These are phyloP conservation scores for Hydra vulgaris DNA, from an alignment of 30 jellyfish, hydroid and myxozoan genomes.

Conservation along the genomic window DNA sequence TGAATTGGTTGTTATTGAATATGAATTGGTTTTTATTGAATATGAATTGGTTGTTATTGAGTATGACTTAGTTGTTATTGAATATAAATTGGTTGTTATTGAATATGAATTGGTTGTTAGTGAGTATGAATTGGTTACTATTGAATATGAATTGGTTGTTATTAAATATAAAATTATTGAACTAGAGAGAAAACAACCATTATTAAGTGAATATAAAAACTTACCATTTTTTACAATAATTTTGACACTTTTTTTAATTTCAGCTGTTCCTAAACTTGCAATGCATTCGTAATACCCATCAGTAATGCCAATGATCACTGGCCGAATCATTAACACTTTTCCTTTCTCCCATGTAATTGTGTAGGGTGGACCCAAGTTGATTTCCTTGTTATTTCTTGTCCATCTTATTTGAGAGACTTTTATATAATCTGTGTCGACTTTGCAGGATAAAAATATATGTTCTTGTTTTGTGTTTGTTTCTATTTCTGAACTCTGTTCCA, in stretches of 20 bases:
- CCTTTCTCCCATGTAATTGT: background rate
- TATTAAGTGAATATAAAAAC: too few species aligned
- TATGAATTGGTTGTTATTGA: too few species aligned
- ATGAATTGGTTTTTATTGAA: too few species aligned
- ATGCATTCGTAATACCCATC: conserved; percentile 1
- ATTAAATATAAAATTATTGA: too few species aligned
- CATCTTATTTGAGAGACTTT: background rate
- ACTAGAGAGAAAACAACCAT: too few species aligned
- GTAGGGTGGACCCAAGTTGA: background rate
- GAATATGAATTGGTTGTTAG: too few species aligned
- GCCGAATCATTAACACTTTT: conserved; percentile 6
- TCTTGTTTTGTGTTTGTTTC: background rate
- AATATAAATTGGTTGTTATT: too few species aligned
- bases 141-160: too few species aligned
- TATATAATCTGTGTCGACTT: background rate
- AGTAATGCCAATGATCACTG: background rate
- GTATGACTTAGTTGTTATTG: too few species aligned
- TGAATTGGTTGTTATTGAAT: too few species aligned
- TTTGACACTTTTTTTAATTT: background rate
- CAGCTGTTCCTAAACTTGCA: conserved; percentile 1
- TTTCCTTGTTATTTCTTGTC: background rate
- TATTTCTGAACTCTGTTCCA: background rate
- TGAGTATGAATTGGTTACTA: too few species aligned
- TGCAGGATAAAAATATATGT: background rate
- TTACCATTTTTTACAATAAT: background rate